phyloP scores from a whole-genome alignment of 2,113 vertebrate species.

The Prunella fulvescens region DNA sequence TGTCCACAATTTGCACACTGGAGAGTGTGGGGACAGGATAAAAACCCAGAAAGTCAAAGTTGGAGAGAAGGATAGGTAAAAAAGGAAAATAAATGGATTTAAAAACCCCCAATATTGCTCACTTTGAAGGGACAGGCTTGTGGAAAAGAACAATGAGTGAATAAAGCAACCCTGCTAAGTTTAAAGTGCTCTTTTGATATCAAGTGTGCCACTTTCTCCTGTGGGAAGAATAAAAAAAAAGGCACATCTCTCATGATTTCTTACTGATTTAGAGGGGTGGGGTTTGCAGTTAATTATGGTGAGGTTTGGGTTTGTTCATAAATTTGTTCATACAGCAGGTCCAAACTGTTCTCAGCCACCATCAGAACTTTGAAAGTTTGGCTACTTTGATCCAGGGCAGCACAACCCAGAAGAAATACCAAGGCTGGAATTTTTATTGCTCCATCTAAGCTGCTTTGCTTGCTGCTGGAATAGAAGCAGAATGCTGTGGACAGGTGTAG shows the following conservation, averaged over 20 bases:
- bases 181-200: constrained; percentile 29
- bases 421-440: neutral
- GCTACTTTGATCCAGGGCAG: neutral
- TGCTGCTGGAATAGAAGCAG: neutral
- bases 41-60: neutral
- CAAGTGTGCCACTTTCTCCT: neutral
- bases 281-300: neutral
- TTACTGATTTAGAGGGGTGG: neutral
- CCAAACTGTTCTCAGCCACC: neutral
- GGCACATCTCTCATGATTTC: neutral
- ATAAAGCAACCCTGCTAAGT: constrained; percentile 8
- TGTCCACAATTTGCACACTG: neutral
- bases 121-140: neutral
- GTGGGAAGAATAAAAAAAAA: neutral
- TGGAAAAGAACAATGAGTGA: neutral
- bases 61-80: neutral
- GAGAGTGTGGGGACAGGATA: neutral
- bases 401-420: neutral
- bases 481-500: neutral
- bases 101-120: accelerated
- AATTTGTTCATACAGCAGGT: neutral
- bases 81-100: neutral
- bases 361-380: neutral
- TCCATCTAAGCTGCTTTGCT: neutral
- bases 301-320: neutral